Evolutionary conservation across 2,113 vertebrate species (phyloP), one percentile per base, ranked within the genome.

Genomic region (Bambusicola thoracicus): DNA sequence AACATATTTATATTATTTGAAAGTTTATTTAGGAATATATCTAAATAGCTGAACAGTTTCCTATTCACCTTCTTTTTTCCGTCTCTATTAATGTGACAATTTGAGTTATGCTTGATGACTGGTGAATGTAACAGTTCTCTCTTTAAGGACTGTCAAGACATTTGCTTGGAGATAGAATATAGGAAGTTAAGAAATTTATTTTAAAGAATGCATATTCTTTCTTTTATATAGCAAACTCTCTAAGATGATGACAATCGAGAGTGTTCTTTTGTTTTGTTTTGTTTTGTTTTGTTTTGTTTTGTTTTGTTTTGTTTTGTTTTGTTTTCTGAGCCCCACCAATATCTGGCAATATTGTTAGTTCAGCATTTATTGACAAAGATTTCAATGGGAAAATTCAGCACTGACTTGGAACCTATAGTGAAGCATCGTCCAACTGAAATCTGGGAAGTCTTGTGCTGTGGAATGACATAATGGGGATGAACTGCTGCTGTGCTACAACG

Each of bases 381-480:
- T 41, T 87, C 4, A 41, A 11, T 38, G 4, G 25, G 19, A 87
- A 56, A 11, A 68, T 56, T 91, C 14, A 73, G 2, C 13, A 61
- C 3, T 0, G 1, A 8, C 25, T 18, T 65, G 24, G 11, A 79
- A 72, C 7, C 11, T 34, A n/a, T 46, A 68, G 27, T 16, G 34
- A 22, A 46, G 8, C 16, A 55, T 29, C 80, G 16, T 13, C 27
- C 20, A 58, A 8, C 2, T 58, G n/a, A 83, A 89, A 48, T 32
- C 51, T 41, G 13, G 30, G 38, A 86, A 77, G 6, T 0, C 1
- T 29, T 12, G 43, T 8, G 9, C 21, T 73, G 53, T 0, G 3
- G 11, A 41, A 20, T 87, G 41, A 41, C 41, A 74, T 74, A 6
- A 30, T 4, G 7, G 11, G n/a, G 19, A 84, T 43, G 22, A 76